A percentile compares a stretch with the other conserved stretches of the same genome.
These are phyloP conservation scores for Ancistrus triradiatus DNA, from an alignment of 2,113 vertebrate genomes.

Conservation along the genomic window DNA sequence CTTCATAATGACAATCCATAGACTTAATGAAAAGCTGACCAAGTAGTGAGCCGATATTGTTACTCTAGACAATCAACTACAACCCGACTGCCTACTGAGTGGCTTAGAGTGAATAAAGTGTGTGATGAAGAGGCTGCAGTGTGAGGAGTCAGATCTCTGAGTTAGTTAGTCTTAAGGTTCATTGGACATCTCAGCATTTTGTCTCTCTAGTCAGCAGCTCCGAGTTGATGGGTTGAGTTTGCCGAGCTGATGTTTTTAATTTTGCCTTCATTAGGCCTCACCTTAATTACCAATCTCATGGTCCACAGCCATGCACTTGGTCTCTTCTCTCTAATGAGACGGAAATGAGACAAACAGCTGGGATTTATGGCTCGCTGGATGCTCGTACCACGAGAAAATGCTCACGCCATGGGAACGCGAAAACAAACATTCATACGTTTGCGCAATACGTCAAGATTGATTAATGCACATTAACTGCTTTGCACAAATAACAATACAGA, in stretches of 20 bases:
- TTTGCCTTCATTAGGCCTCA: constrained; percentile 70
- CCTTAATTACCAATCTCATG: constrained; percentile 78
- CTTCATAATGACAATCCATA: constrained; percentile 15
- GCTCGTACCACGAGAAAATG: constrained; percentile 50
- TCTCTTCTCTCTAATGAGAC: constrained; percentile 71
- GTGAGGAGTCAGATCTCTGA: constrained; percentile 32
- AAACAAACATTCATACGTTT: constrained; percentile 40
- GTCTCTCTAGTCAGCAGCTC: constrained; percentile 65
- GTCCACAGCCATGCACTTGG: constrained; percentile 66
- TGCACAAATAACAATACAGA: constrained; percentile 9
- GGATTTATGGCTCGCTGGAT: constrained; percentile 64
- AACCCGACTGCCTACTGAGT: constrained; percentile 28
- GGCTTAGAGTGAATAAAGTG: constrained; percentile 18
- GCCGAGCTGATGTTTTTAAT: constrained; percentile 69
- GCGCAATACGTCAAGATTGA: constrained; percentile 39
- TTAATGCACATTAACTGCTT: constrained; percentile 23
- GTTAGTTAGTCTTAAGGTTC: constrained; percentile 40
- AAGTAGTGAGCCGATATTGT: constrained; percentile 6
- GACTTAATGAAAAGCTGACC: constrained; percentile 41
- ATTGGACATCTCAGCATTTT: constrained; percentile 48
- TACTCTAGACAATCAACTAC: constrained; percentile 35
- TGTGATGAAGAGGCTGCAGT: constrained; percentile 35
- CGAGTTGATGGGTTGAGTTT: constrained; percentile 65
- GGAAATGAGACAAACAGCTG: constrained; percentile 69
- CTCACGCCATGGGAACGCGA: constrained; percentile 34